These are phyloP conservation scores for Branchinecta lindahli DNA, from an alignment of 1,140 invertebrate genomes.

Conservation along the genomic window DNA sequence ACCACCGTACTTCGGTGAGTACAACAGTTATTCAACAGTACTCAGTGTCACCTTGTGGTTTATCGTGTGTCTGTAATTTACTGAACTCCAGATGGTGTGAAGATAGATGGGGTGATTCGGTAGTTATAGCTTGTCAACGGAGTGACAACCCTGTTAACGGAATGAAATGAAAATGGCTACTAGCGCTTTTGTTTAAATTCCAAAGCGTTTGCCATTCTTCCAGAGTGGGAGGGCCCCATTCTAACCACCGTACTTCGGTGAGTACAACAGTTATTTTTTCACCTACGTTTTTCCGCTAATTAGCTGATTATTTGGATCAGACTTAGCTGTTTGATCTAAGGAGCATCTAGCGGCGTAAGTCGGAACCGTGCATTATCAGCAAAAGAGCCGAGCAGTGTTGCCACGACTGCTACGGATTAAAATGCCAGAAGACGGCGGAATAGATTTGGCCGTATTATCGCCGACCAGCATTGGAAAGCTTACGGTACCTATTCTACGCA, in stretches of 20 bases:
- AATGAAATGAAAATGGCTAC: conserved; percentile 17
- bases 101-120: too few species aligned
- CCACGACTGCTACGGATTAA: conserved; percentile 1
- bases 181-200: conserved; percentile 22
- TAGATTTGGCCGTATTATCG: conserved; percentile 9
- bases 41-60: too few species aligned
- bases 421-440: conserved; percentile 4
- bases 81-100: too few species aligned
- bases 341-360: background rate
- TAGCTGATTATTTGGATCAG: background rate
- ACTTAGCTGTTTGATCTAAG: conserved; percentile 5
- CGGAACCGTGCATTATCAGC: background rate
- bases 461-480: conserved; percentile 4
- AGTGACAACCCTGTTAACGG: too few species aligned
- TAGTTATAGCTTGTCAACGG: too few species aligned
- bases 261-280: conserved; percentile 9
- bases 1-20: too few species aligned
- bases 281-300: conserved; percentile 1
- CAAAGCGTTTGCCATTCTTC: conserved; percentile 13
- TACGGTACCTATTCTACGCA: conserved; percentile 1
- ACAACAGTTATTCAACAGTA: conserved; percentile 9
- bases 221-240: conserved; percentile 10
- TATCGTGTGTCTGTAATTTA: too few species aligned
- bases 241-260: background rate
- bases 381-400: conserved; percentile 1